Evolutionary conservation across 2,113 vertebrate species (phyloP), one percentile per base, ranked within the genome.

Genomic region (Plectropomus leopardus): DNA sequence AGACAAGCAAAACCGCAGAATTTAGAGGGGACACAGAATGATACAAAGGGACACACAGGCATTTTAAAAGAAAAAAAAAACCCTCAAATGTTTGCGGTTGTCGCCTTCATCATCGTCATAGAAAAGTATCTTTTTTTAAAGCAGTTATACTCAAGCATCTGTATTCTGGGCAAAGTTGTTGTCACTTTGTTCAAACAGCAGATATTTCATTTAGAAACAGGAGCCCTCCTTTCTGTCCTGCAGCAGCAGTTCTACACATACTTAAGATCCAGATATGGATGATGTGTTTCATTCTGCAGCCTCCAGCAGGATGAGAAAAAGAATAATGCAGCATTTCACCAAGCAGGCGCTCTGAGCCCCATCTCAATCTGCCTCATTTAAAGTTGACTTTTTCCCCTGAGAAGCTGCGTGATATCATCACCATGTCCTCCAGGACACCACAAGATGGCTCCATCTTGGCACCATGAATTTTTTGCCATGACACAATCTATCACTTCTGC

Each of bases 361-460:
- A 9, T 42, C 53, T 83, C 67, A 54, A 36, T 78, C 80, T 59
- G 67, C 76, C 57, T 76, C 51, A 55, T 70, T 79, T 61, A 66
- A 77, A 87, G 32, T 64, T 60, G 59, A 61, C 67, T 51, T 26
- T 51, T 40, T 23, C 24, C 67, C 48, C 61, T 8, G 40, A 69
- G 72, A 82, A 32, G 48, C 53, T 15, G 63, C 30, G 21, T 14
- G 0, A 59, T 54, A 60, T 45, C 23, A 47, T 60, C 42, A 36
- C 34, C 36, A 19, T 57, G n/a, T 70, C 53, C 66, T 63, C 34
- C 21, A 28, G 36, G 3, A 7, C 40, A 76, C 89, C 91, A 88
- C 88, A 72, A 88, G 90, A 74, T 89, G 87, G 87, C 84, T 78
- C 86, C 75, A 68, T 84, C 42, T 50, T 53, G 78, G 83, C 78